These are phyloP conservation scores for Anas platyrhynchos DNA, from an alignment of 2,113 vertebrate genomes.

Conservation along the genomic window DNA sequence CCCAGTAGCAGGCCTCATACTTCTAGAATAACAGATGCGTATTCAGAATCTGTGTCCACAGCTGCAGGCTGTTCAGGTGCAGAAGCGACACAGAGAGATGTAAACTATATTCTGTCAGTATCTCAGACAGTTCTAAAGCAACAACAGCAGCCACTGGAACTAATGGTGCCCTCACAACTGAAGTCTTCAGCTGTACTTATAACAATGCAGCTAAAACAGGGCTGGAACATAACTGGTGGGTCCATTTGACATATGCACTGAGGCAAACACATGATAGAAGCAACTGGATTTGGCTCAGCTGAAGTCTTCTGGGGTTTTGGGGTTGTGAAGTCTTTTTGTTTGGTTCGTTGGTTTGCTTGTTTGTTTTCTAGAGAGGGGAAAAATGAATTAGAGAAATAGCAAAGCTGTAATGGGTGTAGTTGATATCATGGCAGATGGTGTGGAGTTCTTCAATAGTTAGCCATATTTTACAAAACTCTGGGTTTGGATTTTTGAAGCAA, in stretches of 20 bases:
- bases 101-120: background rate
- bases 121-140: background rate
- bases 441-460: background rate
- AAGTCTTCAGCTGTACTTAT: background rate
- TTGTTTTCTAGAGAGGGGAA: background rate
- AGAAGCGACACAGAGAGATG: background rate
- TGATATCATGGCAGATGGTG: background rate
- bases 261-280: background rate
- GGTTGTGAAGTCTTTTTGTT: background rate
- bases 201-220: background rate
- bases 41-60: background rate
- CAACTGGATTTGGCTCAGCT: background rate
- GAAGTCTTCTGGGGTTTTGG: accelerated
- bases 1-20: background rate
- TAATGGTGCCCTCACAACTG: background rate
- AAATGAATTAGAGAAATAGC: background rate
- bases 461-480: background rate
- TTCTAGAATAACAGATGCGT: background rate
- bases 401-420: background rate
- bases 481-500: background rate
- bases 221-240: background rate
- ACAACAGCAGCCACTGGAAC: background rate
- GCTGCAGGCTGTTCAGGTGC: constrained; percentile 40
- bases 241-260: background rate
- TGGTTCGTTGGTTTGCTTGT: background rate